A percentile compares a stretch with the other conserved stretches of the same genome.
phyloP scores from a whole-genome alignment of 2,888 invertebrate genomes.

The Temnothorax unifasciatus region DNA sequence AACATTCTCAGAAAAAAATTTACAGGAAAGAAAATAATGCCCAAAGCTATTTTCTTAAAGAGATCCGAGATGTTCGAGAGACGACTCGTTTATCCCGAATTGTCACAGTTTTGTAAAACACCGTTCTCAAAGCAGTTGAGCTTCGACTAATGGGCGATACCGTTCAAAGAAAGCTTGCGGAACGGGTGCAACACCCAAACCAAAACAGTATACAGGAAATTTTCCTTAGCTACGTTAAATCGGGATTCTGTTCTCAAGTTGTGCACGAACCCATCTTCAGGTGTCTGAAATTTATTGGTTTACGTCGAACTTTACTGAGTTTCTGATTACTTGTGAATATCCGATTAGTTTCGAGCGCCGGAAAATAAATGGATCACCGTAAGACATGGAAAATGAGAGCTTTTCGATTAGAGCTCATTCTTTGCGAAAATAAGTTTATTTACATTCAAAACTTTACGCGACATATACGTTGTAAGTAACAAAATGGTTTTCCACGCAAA shows the following conservation, averaged over 20 bases:
- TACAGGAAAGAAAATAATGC: neutral
- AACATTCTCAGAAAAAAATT: neutral
- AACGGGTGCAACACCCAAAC: neutral
- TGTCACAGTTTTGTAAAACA: neutral
- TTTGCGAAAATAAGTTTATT: slow-evolving; percentile 30
- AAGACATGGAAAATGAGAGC: slow-evolving; percentile 31
- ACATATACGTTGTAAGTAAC: neutral
- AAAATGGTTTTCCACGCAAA: neutral
- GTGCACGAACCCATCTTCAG: slow-evolving; percentile 24
- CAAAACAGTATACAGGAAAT: slow-evolving; percentile 16
- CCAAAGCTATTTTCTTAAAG: neutral
- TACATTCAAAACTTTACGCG: slow-evolving; percentile 6
- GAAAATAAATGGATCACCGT: slow-evolving; percentile 52
- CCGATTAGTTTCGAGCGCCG: slow-evolving; percentile 52
- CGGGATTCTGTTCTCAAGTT: slow-evolving; percentile 40
- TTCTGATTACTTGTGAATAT: slow-evolving; percentile 58
- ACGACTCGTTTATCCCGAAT: neutral
- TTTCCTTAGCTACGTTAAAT: slow-evolving; percentile 15
- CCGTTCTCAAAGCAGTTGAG: neutral
- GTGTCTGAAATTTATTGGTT: slow-evolving; percentile 54
- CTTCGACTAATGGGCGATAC: slow-evolving; percentile 12
- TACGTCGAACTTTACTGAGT: slow-evolving; percentile 52
- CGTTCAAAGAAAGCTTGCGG: neutral
- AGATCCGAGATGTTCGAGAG: neutral
- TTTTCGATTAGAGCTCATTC: slow-evolving; percentile 34